These are phyloP conservation scores for Lycophotia porphyrea DNA, from an alignment of 2,888 invertebrate species.

Conservation along the genomic window DNA sequence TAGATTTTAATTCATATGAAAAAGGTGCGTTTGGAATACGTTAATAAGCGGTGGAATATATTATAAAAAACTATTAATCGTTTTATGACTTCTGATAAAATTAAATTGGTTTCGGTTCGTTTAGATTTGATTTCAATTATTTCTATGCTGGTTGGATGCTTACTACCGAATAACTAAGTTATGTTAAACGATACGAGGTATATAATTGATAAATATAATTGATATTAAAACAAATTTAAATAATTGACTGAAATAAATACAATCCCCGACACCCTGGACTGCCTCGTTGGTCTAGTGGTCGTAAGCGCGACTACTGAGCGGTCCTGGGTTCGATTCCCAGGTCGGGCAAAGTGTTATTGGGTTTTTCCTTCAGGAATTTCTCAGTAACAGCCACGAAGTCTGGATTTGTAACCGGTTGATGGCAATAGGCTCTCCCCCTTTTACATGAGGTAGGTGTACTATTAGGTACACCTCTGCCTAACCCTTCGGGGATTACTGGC, in stretches of 20 bases:
- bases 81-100: conserved; percentile 43
- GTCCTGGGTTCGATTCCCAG: too few relatives aligned
- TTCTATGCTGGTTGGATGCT: conserved; percentile 2
- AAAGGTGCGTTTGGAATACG: conserved; percentile 57
- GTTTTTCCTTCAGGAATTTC: too few relatives aligned
- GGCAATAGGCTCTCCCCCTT: too few relatives aligned
- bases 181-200: not conserved
- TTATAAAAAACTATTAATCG: conserved; percentile 21
- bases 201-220: not conserved
- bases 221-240: not conserved
- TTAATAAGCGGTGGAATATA: conserved; percentile 41
- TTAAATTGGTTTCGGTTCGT: conserved; percentile 44
- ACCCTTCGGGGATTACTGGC: too few relatives aligned
- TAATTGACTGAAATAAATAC: not conserved
- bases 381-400: too few relatives aligned
- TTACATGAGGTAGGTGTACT: too few relatives aligned
- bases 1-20: conserved; percentile 56
- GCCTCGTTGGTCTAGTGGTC: too few relatives aligned
- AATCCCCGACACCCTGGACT: too few relatives aligned
- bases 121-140: conserved; percentile 44
- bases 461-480: too few relatives aligned
- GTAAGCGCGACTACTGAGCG: too few relatives aligned
- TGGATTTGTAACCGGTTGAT: too few relatives aligned
- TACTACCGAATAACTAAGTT: conserved; percentile 33
- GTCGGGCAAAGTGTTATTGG: too few relatives aligned